Percentiles rank a stretch among this genome's conserved stretches.
These are phyloP conservation scores for Melanotaenia pygmaea DNA, from an alignment of 2,797 vertebrate species.

Conservation along the genomic window DNA sequence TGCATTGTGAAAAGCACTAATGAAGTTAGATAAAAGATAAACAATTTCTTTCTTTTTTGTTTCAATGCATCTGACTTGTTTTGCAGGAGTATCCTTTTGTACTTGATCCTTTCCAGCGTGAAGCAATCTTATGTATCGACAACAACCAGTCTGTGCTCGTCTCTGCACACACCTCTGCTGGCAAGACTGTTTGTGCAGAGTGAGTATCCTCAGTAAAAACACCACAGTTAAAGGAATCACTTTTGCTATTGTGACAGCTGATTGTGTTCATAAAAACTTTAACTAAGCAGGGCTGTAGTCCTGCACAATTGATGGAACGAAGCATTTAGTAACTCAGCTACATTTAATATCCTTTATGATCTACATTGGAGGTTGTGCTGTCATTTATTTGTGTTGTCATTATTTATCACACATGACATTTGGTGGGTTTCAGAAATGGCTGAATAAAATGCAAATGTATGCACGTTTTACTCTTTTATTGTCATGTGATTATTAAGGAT, in stretches of 20 bases:
- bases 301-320: neutral
- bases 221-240: neutral
- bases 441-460: neutral
- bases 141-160: conserved; percentile 98
- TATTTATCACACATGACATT: neutral
- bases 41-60: neutral
- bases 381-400: neutral
- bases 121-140: conserved; percentile 95
- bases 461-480: neutral
- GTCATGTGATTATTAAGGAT: neutral
- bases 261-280: neutral
- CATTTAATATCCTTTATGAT: too few species aligned
- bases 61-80: neutral
- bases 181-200: conserved; percentile 99
- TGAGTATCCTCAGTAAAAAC: conserved; percentile 78
- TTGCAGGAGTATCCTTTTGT: conserved; percentile 97
- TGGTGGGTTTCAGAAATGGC: neutral
- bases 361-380: neutral
- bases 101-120: conserved; percentile 97
- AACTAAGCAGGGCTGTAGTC: neutral
- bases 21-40: too few species aligned
- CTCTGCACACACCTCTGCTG: conserved; percentile 97
- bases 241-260: too few species aligned
- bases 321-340: neutral
- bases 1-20: neutral